phyloP scores from a whole-genome alignment of 30 jellyfish, hydroid and myxozoan species.

The Turritopsis dohrnii region DNA sequence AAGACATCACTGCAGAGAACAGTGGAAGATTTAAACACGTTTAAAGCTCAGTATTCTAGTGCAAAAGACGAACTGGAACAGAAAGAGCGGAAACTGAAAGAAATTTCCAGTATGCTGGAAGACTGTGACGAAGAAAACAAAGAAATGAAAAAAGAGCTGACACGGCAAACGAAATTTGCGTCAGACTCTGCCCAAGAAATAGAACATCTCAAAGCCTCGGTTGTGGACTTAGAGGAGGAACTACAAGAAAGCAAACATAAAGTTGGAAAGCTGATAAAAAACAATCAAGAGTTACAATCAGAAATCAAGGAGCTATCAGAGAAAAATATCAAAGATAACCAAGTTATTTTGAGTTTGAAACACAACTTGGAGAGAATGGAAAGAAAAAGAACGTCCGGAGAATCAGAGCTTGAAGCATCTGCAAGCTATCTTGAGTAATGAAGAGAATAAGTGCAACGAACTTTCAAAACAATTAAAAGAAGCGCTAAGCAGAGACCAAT shows the following conservation, averaged over 20 bases:
- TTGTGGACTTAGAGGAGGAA: not conserved
- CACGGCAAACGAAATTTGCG: not conserved
- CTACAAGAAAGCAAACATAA: not conserved
- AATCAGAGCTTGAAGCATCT: not conserved
- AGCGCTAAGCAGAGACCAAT: not conserved
- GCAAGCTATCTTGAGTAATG: not conserved
- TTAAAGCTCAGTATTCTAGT: not conserved
- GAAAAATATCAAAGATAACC: not conserved
- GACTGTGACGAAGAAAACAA: not conserved
- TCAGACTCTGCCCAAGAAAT: not conserved
- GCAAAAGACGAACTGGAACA: constrained; percentile 5
- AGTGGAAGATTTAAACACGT: not conserved
- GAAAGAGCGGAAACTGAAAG: constrained; percentile 5
- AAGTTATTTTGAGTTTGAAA: constrained; percentile 3
- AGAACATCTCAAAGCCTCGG: not conserved
- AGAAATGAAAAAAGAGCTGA: not conserved
- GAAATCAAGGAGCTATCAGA: not conserved
- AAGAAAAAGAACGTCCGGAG: not conserved
- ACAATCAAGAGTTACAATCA: not conserved
- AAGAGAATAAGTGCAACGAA: constrained; percentile 9
- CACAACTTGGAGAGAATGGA: constrained; percentile 5
- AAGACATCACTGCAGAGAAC: not conserved
- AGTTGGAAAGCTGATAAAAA: not conserved
- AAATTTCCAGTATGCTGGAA: not conserved
- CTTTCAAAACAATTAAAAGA: constrained; percentile 3